A percentile compares a stretch with the other conserved stretches of the same genome.
Evolutionary conservation across 2,113 vertebrate species (phyloP).

Genomic region (Corythoichthys haematopterus): DNA sequence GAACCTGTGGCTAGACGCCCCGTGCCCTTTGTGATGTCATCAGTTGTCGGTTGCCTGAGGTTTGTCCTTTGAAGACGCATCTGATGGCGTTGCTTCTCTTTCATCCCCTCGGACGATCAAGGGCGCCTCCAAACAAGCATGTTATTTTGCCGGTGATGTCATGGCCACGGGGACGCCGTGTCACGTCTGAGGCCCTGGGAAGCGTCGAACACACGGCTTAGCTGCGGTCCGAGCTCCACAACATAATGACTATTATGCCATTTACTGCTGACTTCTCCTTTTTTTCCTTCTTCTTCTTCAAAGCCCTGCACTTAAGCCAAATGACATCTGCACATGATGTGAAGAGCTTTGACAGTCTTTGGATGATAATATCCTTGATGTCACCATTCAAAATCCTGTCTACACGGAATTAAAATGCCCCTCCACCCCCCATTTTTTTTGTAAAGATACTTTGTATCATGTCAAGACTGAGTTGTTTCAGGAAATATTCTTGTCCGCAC

Average conservation of each 20-base stretch:
- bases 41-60: conserved; percentile 49
- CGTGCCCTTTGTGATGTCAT: conserved; percentile 46
- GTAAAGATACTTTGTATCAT: neutral
- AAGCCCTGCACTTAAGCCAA: neutral
- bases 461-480: neutral
- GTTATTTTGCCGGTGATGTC: conserved; percentile 68
- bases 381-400: conserved; percentile 13
- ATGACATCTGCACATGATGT: conserved; percentile 5
- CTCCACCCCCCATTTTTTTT: neutral
- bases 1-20: conserved; percentile 37
- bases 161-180: conserved; percentile 57
- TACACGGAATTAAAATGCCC: neutral
- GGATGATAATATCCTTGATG: conserved; percentile 29
- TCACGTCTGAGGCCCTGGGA: conserved; percentile 63
- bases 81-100: conserved; percentile 57
- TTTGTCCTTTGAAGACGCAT: conserved; percentile 58
- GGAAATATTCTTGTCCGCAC: neutral
- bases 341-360: conserved; percentile 16
- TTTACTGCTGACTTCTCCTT: conserved; percentile 23
- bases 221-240: conserved; percentile 44
- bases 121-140: conserved; percentile 68
- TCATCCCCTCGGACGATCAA: conserved; percentile 65
- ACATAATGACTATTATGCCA: conserved; percentile 48
- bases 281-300: neutral
- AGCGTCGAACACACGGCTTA: conserved; percentile 47